Evolutionary conservation across 2,113 vertebrate genomes (phyloP), one percentile per base, ranked within the genome.

Genomic region (Bubo blakistoni): DNA sequence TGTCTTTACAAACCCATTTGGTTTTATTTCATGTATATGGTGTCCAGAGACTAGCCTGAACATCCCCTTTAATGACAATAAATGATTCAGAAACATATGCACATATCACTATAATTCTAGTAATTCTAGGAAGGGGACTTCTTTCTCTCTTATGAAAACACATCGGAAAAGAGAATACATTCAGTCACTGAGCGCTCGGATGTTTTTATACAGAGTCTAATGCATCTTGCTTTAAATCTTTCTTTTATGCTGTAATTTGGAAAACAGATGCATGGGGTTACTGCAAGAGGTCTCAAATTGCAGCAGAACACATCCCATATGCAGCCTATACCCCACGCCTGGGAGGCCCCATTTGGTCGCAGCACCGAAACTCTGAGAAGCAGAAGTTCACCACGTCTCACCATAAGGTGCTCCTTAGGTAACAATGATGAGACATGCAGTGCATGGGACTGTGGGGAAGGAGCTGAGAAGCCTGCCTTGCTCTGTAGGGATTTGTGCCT

Each of bases 361-460:
- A 13, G 62, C 57, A 54, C 49, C 7, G 32, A 65, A 34, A 6
- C n/a, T 36, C 55, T 8, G 34, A 74, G 73, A 22, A 79, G 34
- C 29, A 27, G n/a, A 36, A 27, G 22, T 19, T 76, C 61, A 51
- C 42, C 14, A 7, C 0, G 14, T 22, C 36, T 72, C 52, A 6
- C 10, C 1, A 0, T 15, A 49, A 30, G 30, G 74, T 14, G 29
- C 57, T 69, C 5, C 0, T 51, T 22, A 34, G 27, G 55, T 54
- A 27, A 44, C 0, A 2, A 10, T 10, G n/a, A 22, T 44, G 51
- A 25, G 54, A 46, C 25, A 17, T 1, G 6, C 17, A 11, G 13
- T 5, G 36, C 26, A 13, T 11, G 27, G 24, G 24, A 32, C 38
- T 20, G 44, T 3, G 17, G 34, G 17, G 77, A 72, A 22, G 4